phyloP scores from a whole-genome alignment of 2,797 vertebrate species.

The Sebastes iracundus region DNA sequence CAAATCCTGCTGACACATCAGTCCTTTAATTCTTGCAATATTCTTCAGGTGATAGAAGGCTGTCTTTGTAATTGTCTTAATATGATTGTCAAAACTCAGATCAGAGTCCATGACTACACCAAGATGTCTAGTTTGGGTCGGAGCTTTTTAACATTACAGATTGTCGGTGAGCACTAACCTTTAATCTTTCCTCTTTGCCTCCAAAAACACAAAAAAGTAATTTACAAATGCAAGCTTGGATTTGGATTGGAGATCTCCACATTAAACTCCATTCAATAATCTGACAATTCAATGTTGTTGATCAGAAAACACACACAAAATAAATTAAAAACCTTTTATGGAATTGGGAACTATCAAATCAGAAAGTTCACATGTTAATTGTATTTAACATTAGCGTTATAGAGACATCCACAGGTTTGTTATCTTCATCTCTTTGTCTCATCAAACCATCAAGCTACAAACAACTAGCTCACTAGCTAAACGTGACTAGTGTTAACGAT shows the following conservation, averaged over 20 bases:
- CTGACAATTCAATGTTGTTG: neutral
- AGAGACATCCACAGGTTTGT: neutral
- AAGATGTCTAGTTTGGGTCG: fast-evolving
- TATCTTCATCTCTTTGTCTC: neutral
- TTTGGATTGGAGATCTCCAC: neutral
- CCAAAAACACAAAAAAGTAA: neutral
- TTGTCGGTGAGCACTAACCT: too few relatives aligned
- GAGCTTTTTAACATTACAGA: too few relatives aligned
- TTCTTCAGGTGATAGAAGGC: too few relatives aligned
- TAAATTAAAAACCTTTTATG: neutral
- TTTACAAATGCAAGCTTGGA: neutral
- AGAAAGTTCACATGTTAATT: too few relatives aligned
- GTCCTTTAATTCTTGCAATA: too few relatives aligned
- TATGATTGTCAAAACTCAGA: too few relatives aligned
- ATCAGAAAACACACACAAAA: neutral
- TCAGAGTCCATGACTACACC: too few relatives aligned
- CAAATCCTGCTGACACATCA: too few relatives aligned
- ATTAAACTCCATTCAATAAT: neutral
- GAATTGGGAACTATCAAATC: too few relatives aligned
- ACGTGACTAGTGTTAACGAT: neutral
- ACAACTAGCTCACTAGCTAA: neutral
- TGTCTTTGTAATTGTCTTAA: too few relatives aligned
- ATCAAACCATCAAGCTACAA: neutral
- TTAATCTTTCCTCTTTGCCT: too few relatives aligned
- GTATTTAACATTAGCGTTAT: fast-evolving